A percentile compares a stretch with the other conserved stretches of the same genome.
These are phyloP conservation scores for Taxidea taxus DNA, from an alignment of 2,113 vertebrate species.

Conservation along the genomic window DNA sequence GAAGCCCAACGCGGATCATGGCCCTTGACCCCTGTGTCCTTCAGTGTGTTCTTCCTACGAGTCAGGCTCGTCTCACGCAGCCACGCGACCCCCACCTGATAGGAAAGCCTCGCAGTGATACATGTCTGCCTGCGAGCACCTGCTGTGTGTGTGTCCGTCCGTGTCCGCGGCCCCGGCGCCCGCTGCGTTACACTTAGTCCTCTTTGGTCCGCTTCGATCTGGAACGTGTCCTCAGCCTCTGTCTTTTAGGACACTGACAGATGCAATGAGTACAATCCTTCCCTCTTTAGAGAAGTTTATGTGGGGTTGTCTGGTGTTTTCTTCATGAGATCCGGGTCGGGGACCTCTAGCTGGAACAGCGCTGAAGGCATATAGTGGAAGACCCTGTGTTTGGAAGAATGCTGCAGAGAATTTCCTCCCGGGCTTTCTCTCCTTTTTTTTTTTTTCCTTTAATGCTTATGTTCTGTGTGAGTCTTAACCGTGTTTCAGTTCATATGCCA, in stretches of 20 bases:
- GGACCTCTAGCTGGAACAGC: not conserved
- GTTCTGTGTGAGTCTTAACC: not conserved
- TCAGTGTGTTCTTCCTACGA: not conserved
- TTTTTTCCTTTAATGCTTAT: not conserved
- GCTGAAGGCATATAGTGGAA: fast-evolving
- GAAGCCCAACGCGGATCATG: fast-evolving
- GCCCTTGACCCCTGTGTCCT: not conserved
- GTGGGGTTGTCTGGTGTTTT: not conserved
- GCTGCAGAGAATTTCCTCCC: not conserved
- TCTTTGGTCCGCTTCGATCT: not conserved
- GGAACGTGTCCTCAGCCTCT: not conserved
- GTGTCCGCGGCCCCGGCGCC: not conserved
- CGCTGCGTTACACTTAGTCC: not conserved
- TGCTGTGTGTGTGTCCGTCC: not conserved
- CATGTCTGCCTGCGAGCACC: not conserved
- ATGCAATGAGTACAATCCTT: not conserved
- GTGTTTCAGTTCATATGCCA: not conserved
- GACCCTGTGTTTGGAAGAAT: not conserved
- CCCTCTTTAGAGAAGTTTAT: not conserved
- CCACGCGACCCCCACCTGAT: no score
- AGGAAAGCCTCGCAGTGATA: not conserved
- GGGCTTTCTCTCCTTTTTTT: not conserved
- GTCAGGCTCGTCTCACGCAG: no score
- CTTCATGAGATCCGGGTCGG: not conserved
- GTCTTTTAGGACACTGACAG: not conserved